Base-by-base conservation (phyloP, 2,113 vertebrate genomes). In the Chloroceryle aenea region DNA sequence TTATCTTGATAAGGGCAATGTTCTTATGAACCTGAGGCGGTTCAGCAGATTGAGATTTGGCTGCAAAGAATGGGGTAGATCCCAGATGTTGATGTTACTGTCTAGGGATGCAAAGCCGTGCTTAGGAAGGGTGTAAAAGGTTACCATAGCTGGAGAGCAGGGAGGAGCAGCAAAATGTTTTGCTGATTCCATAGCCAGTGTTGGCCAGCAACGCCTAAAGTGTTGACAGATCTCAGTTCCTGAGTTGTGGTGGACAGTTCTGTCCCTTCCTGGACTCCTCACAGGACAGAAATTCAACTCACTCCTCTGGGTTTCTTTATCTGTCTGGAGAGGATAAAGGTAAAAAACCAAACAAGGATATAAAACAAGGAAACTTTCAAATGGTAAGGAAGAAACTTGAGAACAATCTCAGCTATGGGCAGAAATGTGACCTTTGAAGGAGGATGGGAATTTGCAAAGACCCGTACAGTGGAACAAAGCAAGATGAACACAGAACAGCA, bases 221-320 rank as follows among this genome's bases (percentile, higher is more conserved):
- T 84, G 83, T 78, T 97, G 91, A 95, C 83, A 95, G 88, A 88
- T 61, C 63, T 88, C 86, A 87, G 61, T 89, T 92, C 56, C 89
- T 63, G 73, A 85, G 83, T 47, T 81, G 83, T 81, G 75, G 79
- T 71, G 59, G 90, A 81, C 89, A 47, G 47, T 43, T 92, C 76
- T 92, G 50, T 64, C 76, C 30, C 47, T 78, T 85, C 87, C 64
- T 2, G 2, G 52, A 74, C 72, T 90, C 67, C 67, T 85, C 73
- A 62, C 26, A 42, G 55, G 47, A 80, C 52, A 83, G 55, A 91
- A 95, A 80, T 85, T 91, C 50, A 77, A 9, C 34, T 64, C 40
- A 48, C 34, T 86, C n/a, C 25, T 79, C 67, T 90, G 22, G 26
- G 29, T 43, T 45, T 67, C 90, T 71, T 92, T 84, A 93, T 61